phyloP scores from a whole-genome alignment of 2,797 vertebrate species.

The Danionella dracula region DNA sequence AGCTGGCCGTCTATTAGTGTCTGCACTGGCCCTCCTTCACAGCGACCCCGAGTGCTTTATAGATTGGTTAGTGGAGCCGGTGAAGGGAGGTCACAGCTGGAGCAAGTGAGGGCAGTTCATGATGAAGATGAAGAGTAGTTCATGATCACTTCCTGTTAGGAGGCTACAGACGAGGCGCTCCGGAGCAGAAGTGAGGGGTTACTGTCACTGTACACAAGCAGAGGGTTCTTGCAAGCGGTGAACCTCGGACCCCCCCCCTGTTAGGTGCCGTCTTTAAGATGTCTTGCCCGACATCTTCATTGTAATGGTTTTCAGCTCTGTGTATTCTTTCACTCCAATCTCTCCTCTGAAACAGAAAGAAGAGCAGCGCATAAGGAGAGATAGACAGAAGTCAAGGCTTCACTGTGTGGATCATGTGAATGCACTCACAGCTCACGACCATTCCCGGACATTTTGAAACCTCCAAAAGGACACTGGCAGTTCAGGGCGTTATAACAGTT shows the following conservation, averaged over 20 bases:
- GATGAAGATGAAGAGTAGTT: constrained; percentile 11
- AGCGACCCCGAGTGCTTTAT: constrained; percentile 74
- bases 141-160: constrained; percentile 1
- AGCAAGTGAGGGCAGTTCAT: constrained; percentile 24
- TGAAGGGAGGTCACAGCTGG: constrained; percentile 50
- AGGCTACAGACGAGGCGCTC: constrained; percentile 20
- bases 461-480: constrained; percentile 97
- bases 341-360: constrained; percentile 79
- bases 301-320: constrained; percentile 96
- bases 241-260: constrained; percentile 49
- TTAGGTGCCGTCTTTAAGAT: constrained; percentile 73
- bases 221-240: constrained; percentile 39
- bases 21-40: constrained; percentile 56
- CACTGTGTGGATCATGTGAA: background rate
- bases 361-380: background rate
- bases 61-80: constrained; percentile 69
- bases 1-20: constrained; percentile 57
- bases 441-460: constrained; percentile 99
- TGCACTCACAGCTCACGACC: constrained; percentile 97
- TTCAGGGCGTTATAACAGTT: constrained; percentile 98
- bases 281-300: constrained; percentile 94
- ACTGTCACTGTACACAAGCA: constrained; percentile 24
- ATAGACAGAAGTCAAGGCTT: background rate
- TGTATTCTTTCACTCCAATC: constrained; percentile 89
- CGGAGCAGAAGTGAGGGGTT: constrained; percentile 19